Evolutionary conservation across 2,888 invertebrate species (phyloP), one percentile per base, ranked within the genome.

Genomic region (Caenorhabditis imperialis): DNA sequence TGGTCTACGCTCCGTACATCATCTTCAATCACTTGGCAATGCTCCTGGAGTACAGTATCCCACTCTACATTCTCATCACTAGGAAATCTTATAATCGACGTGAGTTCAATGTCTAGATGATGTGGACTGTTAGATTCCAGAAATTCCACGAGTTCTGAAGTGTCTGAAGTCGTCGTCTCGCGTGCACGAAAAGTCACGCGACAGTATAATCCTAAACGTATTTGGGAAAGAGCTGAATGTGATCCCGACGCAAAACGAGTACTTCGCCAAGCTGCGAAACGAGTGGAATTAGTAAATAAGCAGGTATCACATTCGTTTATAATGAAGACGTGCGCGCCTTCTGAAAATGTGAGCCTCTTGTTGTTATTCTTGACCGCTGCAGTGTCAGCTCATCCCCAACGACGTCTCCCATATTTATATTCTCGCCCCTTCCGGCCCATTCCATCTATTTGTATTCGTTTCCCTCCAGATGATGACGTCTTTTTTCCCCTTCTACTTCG

Each of bases 211-310:
- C 18, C 40, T 42, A 38, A 70, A 70, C 30, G 61, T 54, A 14
- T 70, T 70, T 37, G 70, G 70, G 18, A 45, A 50, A 23, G 70
- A 60, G 18, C 35, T 70, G 1, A 70, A 61, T 30, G 37, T 54
- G 2, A 40, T 60, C 3, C 70, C 54, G 2, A 70, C 61, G 5
- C 60, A 60, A 16, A 48, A 47, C 18, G 61, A 70, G 42, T 70
- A 70, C 25, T 70, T 70, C 44, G 61, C 30, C 27, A 60, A 69
- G 8, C 37, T 58, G 47, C 27, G 47, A 33, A 40, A 60, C n/a
- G 53, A 61, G 12, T 70, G 53, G 70, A 53, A 55, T 22, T 45
- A 45, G 40, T 10, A 44, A 40, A 51, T 37, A 47, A 10, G 23
- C 10, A 22, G 30, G 45, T 38, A 22, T 6, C 18, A 14, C 23